Evolutionary conservation across 2,888 invertebrate species (phyloP).

Genomic region (Apodemia mormo): DNA sequence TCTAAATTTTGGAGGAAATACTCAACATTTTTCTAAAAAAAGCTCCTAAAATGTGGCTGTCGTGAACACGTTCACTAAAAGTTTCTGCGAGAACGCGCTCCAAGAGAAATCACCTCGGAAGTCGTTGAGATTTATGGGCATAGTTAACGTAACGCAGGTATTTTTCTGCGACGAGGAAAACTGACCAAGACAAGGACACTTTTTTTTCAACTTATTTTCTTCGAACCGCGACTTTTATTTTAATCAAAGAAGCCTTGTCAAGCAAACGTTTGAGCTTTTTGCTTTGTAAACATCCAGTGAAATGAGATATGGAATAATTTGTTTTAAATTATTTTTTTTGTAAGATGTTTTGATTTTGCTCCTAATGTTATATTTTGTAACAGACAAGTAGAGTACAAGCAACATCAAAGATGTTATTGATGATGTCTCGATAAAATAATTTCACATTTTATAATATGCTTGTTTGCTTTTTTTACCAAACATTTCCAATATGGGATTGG

Average conservation of each 20-base stretch:
- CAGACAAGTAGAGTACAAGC: too few relatives aligned
- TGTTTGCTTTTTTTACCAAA: too few relatives aligned
- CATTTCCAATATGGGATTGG: too few relatives aligned
- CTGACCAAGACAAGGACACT: constrained; percentile 57
- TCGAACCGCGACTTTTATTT: constrained; percentile 32
- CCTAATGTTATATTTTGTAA: too few relatives aligned
- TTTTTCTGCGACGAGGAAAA: constrained; percentile 54
- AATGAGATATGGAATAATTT: constrained; percentile 17
- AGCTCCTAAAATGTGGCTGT: constrained; percentile 48
- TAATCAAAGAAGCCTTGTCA: constrained; percentile 43
- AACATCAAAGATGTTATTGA: too few relatives aligned
- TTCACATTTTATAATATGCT: too few relatives aligned
- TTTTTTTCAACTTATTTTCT: constrained; percentile 47
- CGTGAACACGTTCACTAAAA: constrained; percentile 63
- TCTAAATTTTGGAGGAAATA: constrained; percentile 22
- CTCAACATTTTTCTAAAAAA: constrained; percentile 47
- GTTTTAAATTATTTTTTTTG: too few relatives aligned
- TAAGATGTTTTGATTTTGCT: too few relatives aligned
- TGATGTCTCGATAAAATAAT: too few relatives aligned
- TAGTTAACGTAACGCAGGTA: constrained; percentile 73
- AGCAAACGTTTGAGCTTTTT: constrained; percentile 37
- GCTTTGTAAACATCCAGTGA: constrained; percentile 34
- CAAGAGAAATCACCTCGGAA: constrained; percentile 70
- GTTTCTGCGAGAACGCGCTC: constrained; percentile 57
- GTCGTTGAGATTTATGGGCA: constrained; percentile 68